These are phyloP conservation scores for Patella pellucida DNA, from an alignment of 2,888 invertebrate genomes.

Conservation along the genomic window DNA sequence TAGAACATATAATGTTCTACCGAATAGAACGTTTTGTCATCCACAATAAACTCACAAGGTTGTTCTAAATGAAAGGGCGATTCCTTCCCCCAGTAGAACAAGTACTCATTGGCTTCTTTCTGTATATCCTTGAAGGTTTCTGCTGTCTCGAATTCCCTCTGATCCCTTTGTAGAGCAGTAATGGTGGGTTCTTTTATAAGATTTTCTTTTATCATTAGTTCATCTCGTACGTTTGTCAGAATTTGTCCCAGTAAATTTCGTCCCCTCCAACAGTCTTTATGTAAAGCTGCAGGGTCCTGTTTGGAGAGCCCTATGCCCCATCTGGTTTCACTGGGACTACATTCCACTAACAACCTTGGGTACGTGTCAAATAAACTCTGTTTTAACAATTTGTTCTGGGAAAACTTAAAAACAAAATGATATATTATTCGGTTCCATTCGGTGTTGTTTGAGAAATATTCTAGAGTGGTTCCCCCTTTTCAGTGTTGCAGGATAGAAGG, in stretches of 20 bases:
- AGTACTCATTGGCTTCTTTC: neutral
- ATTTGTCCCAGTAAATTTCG: neutral
- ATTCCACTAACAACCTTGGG: neutral
- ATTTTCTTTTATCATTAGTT: neutral
- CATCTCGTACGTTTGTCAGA: neutral
- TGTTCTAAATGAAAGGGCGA: neutral
- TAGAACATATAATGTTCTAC: neutral
- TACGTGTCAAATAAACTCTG: neutral
- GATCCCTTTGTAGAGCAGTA: neutral
- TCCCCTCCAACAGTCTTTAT: neutral
- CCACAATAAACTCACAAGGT: neutral
- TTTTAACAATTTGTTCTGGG: too few species aligned
- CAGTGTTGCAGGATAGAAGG: too few species aligned
- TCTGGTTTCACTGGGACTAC: neutral
- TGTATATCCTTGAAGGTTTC: neutral
- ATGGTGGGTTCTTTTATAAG: neutral
- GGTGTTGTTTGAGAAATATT: too few species aligned
- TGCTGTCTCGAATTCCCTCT: neutral
- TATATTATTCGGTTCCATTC: too few species aligned
- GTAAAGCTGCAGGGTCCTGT: neutral
- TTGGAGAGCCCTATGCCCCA: neutral
- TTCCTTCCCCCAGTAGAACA: neutral
- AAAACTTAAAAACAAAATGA: too few species aligned
- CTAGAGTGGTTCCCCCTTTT: too few species aligned
- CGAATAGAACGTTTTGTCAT: neutral